A percentile compares a stretch with the other conserved stretches of the same genome.
These are phyloP conservation scores for Lepidonotus clava DNA, from an alignment of 2,888 invertebrate species.

Conservation along the genomic window DNA sequence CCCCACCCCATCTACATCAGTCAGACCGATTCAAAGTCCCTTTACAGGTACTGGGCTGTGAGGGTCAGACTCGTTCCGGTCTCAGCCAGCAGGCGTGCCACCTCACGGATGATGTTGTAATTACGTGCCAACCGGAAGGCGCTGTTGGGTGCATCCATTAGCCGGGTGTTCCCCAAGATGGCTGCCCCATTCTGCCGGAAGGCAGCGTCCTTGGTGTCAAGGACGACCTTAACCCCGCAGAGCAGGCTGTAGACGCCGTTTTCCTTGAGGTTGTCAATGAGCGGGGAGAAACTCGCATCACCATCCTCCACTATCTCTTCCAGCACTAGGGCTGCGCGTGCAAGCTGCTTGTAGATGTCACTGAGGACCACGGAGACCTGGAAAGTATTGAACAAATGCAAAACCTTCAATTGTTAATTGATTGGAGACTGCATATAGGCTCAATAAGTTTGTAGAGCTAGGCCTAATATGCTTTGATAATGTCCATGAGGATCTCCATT, in stretches of 20 bases:
- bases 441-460: too few species aligned
- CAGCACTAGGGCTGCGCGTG: background rate
- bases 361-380: background rate
- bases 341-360: background rate
- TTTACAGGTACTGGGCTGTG: background rate
- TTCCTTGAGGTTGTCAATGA: slow-evolving; percentile 39
- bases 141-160: background rate
- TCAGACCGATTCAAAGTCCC: background rate
- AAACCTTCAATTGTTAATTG: background rate
- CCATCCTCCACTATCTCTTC: background rate
- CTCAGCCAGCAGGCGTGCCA: background rate
- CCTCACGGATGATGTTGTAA: slow-evolving; percentile 16
- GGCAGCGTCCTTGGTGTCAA: slow-evolving; percentile 11
- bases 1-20: background rate
- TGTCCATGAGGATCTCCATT: too few species aligned
- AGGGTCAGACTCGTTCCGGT: background rate
- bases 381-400: background rate
- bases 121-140: background rate
- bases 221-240: slow-evolving; percentile 35
- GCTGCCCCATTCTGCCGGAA: background rate
- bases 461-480: too few species aligned
- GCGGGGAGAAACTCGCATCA: background rate
- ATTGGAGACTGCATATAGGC: background rate
- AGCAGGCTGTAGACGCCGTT: slow-evolving; percentile 34
- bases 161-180: background rate